Percentiles rank a stretch among this genome's conserved stretches.
These are phyloP conservation scores for Dendrophyllia cribrosa DNA, from an alignment of 64 coral and sea anemone species.

Conservation along the genomic window DNA sequence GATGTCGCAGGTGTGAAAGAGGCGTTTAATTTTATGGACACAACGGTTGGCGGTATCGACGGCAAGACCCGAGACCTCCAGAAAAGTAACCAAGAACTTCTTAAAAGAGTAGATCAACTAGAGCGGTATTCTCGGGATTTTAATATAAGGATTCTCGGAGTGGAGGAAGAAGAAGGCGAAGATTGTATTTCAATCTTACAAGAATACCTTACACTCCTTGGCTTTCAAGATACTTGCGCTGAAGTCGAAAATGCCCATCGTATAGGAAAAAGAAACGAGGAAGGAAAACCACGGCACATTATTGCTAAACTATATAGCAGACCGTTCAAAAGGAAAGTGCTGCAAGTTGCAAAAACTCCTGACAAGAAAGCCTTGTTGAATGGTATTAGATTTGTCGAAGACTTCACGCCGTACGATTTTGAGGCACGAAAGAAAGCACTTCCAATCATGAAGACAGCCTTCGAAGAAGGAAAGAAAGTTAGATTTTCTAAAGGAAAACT, in stretches of 20 bases:
- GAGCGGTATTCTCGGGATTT: too few relatives aligned
- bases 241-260: too few relatives aligned
- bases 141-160: too few relatives aligned
- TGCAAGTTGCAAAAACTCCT: not conserved
- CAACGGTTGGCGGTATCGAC: too few relatives aligned
- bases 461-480: not conserved
- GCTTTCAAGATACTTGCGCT: too few relatives aligned
- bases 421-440: not conserved
- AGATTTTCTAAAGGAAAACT: not conserved
- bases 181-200: too few relatives aligned
- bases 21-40: too few relatives aligned
- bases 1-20: not conserved
- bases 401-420: not conserved
- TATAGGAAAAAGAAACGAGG: not conserved
- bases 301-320: not conserved
- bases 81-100: too few relatives aligned
- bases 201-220: too few relatives aligned
- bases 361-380: not conserved
- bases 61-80: too few relatives aligned
- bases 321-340: not conserved
- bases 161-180: too few relatives aligned
- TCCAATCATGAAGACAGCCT: not conserved
- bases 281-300: not conserved
- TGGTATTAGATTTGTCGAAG: not conserved
- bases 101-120: too few relatives aligned